Base-by-base conservation (phyloP, 2,797 vertebrate species). In the Eospalax fontanierii region DNA sequence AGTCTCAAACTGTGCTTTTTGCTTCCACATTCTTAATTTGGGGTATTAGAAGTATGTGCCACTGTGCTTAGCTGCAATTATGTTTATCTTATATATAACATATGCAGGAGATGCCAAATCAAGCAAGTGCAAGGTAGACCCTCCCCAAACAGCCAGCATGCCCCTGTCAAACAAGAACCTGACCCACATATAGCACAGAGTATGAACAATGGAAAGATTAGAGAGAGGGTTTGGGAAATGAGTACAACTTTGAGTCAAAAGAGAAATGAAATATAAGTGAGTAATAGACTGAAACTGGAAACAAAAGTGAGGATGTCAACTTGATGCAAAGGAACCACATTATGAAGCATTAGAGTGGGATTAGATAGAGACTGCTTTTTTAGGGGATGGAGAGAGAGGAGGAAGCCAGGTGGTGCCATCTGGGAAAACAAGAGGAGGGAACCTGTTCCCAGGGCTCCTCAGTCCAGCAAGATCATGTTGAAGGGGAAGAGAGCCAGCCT, bases 301-400 rank as follows among this genome's bases (percentile, higher is more conserved):
- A 54, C 75, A 66, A 88, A 87, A 82, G 82, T 18, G 46, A 95
- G 82, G 74, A 91, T 4, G 50, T 90, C 75, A 90, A 19, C 84
- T 82, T 68, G 59, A 84, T 66, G 33, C 6, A 9, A 43, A 79
- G 33, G 59, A 63, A 15, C 61, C 83, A 40, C 9, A 54, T 70
- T 66, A 8, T 57, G 40, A 71, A 84, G 40, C 59, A 63, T 71
- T 68, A 14, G 1, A 75, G 40, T 11, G 19, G 43, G 38, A 82
- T 26, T 40, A 91, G 76, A 28, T 75, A 16, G 74, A 89, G 84
- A 68, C 28, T 61, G 35, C 28, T 11, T 54, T 83, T 50, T 78
- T 54, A 81, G 88, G 30, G 91, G 63, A 14, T 70, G 50, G 24
- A 70, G 68, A 57, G 9, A 35, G 3, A 38, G 19, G 18, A 35